Base-by-base conservation (phyloP, 2,113 vertebrate genomes). In the Melanocharis versteri region DNA sequence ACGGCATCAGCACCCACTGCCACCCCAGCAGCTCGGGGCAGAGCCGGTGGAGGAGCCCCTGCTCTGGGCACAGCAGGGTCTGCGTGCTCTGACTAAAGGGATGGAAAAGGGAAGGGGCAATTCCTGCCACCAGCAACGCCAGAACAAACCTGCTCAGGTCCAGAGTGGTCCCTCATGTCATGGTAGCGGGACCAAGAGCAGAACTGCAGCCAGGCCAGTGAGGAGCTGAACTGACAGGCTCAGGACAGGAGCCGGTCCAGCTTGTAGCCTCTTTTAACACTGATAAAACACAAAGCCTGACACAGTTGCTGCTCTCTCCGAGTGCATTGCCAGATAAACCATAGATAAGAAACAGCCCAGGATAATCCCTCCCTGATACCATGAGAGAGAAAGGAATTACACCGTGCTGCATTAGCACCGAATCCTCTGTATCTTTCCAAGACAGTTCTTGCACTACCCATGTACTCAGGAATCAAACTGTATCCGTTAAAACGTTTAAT, bases 291-390 rank as follows among this genome's bases (percentile, higher is more conserved):
- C n/a, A 24, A 92, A 83, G 87, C 60, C 94, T 61, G 86, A 89
- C 66, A 81, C 90, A 73, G 78, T n/a, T 68, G 23, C 84, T 4
- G 14, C 77, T 93, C 72, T 69, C 58, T 70, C 69, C 68, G 80
- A 89, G 77, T 87, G 40, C 91, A 95, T 37, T 91, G 28, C 69
- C 89, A 94, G 92, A 92, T 91, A 97, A 93, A 87, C 39, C 69
- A 85, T 42, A 93, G 90, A 96, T 92, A 96, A 97, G 92, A 30
- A 88, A 84, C 7, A 94, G 76, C 56, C 58, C 37, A 40, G 60
- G 87, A 79, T 95, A 92, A 91, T 92, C 70, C 70, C 78, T 69
- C 62, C 76, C 91, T 82, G 75, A 91, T 88, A 90, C 39, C 75
- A 71, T 7, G n/a, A 78, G 39, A 82, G 69, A 79, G 82, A 81